Conservation (phyloP, 2,113 vertebrate genomes). For the Mustela lutreola region DNA sequence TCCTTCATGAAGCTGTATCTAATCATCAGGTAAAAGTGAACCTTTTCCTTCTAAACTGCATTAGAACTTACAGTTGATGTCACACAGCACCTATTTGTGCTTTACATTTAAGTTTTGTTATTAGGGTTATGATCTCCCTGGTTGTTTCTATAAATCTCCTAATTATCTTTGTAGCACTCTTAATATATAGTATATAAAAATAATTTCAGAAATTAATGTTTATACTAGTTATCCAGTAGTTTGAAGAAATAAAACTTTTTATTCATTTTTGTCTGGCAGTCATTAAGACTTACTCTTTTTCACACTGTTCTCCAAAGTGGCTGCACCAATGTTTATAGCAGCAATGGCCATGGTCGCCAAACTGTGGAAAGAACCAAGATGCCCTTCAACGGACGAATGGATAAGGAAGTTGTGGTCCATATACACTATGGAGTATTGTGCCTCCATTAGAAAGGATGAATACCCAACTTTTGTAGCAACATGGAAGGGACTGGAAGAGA, state of each 20-base stretch:
- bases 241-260: not conserved
- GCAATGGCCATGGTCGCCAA: too few relatives aligned
- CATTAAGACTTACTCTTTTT: not conserved
- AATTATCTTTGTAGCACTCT: not conserved
- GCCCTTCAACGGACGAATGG: too few relatives aligned
- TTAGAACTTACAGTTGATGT: not conserved
- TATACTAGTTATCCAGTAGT: not conserved
- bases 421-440: too few relatives aligned
- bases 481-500: too few relatives aligned
- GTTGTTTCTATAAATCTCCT: not conserved
- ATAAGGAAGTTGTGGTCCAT: too few relatives aligned
- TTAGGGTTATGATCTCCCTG: not conserved
- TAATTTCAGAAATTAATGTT: not conserved
- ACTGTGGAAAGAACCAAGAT: too few relatives aligned
- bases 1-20: not conserved
- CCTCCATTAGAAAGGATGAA: too few relatives aligned
- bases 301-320: not conserved
- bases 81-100: not conserved
- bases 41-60: not conserved
- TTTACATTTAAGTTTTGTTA: not conserved
- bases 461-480: too few relatives aligned
- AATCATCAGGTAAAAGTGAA: not conserved
- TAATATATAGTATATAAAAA: not conserved
- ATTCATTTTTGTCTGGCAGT: not conserved
- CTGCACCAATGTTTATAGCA: too few relatives aligned